phyloP scores from a whole-genome alignment of 2,888 invertebrate species.

The Syritta pipiens region DNA sequence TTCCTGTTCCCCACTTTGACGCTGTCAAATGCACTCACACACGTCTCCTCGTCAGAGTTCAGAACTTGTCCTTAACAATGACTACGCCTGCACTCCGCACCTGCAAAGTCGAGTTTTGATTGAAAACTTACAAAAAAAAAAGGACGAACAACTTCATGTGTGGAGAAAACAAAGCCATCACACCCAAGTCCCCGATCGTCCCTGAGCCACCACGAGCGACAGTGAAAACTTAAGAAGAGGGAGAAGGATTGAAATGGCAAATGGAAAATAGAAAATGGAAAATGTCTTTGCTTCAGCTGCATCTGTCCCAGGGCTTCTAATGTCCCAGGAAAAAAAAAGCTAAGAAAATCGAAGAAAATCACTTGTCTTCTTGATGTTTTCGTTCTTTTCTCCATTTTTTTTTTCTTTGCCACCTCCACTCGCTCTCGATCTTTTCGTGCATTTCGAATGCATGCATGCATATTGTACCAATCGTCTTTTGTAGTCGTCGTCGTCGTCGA shows the following conservation, averaged over 20 bases:
- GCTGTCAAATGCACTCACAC: slow-evolving; percentile 5
- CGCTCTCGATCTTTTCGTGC: neutral
- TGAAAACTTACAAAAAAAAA: slow-evolving; percentile 1
- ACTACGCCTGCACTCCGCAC: slow-evolving; percentile 3
- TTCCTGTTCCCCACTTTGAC: neutral
- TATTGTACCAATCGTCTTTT: slow-evolving; percentile 35
- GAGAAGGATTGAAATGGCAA: no score
- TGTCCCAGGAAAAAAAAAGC: slow-evolving; percentile 3
- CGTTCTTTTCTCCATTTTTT: slow-evolving; percentile 4
- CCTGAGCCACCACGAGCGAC: no score
- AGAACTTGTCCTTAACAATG: slow-evolving; percentile 15
- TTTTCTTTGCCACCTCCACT: no score
- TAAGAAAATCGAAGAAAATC: slow-evolving; percentile 44
- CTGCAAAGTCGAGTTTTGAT: slow-evolving; percentile 9
- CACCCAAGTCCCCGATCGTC: neutral
- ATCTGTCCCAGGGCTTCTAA: slow-evolving; percentile 12
- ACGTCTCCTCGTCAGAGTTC: slow-evolving; percentile 21
- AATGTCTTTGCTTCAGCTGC: slow-evolving; percentile 26
- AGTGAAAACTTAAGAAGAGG: no score
- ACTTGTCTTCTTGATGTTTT: slow-evolving; percentile 52
- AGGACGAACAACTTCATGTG: slow-evolving; percentile 4
- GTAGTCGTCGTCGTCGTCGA: slow-evolving; percentile 15
- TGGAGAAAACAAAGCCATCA: neutral
- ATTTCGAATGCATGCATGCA: slow-evolving; percentile 7
- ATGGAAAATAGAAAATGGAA: no score